Base-by-base conservation (phyloP, 2,113 vertebrate species). In the Cebidichthys violaceus region DNA sequence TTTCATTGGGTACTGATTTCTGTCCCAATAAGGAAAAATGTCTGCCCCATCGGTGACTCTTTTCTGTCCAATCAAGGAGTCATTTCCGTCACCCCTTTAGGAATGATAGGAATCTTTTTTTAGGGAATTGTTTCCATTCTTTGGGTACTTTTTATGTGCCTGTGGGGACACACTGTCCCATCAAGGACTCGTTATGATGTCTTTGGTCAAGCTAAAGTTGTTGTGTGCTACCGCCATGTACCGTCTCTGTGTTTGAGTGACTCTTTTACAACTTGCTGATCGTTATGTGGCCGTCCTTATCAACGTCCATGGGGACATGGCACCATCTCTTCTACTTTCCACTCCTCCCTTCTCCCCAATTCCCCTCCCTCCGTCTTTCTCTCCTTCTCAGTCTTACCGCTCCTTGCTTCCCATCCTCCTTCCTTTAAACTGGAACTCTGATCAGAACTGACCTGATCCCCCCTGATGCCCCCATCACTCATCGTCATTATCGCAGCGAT, bases 261-360 rank as follows among this genome's bases (percentile, higher is more conserved):
- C 31, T 55, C 43, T 22, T 14, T 54, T 8, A 13, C 67, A 57
- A n/a, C 55, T n/a, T 1, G 35, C 50, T 59, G 31, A 7, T 67
- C 2, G 10, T 18, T 60, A 41, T 74, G n/a, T 45, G 50, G 45
- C 7, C 35, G 0, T 68, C 18, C 22, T 31, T 18, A 45, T 70
- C 55, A 22, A 5, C 47, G 33, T 70, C 45, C 33, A 39, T 59
- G 54, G 37, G 70, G 35, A 83, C 86, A 84, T 66, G 75, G 84
- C 76, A 13, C 15, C 59, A 45, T 33, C 27, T 45, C 70, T 11
- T 27, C 9, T 18, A 3, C 37, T 61, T 9, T 60, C 4, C 15
- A 18, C 22, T 29, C 17, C 13, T 14, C 7, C 31, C 24, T 24
- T 47, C 54, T 60, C 37, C 57, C 31, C 31, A 11, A 27, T 20